Conservation (phyloP, 2,113 vertebrate species). For the Pogona vitticeps region DNA sequence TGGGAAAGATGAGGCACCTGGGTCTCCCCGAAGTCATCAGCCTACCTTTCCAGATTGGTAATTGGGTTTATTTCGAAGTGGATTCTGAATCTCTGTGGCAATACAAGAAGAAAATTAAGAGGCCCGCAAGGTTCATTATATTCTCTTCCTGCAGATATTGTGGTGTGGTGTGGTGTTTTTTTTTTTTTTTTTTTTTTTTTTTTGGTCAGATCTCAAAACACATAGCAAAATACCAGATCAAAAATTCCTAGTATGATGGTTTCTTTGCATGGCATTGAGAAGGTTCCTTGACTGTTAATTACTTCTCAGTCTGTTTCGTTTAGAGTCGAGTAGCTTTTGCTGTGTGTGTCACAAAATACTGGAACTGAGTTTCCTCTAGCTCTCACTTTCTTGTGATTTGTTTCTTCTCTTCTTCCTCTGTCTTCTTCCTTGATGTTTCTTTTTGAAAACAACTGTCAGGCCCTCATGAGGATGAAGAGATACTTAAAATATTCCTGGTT, state of each 20-base stretch:
- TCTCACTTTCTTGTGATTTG: no score
- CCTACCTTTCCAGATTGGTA: constrained; percentile 40
- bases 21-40: constrained; percentile 45
- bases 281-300: neutral
- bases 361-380: neutral
- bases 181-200: no score
- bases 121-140: neutral
- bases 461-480: no score
- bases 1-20: constrained; percentile 45
- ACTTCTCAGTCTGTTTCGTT: neutral
- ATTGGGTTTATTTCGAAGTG: constrained; percentile 46
- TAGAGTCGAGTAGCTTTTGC: neutral
- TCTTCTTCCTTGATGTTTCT: no score
- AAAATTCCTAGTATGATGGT: neutral
- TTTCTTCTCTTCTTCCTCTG: no score
- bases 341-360: neutral
- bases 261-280: neutral
- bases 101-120: constrained; percentile 43
- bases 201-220: neutral
- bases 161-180: no score
- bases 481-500: no score
- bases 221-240: constrained; percentile 12
- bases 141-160: constrained; percentile 17
- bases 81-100: constrained; percentile 23
- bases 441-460: no score